Base-by-base conservation (phyloP, 2,113 vertebrate species). In the Typhlomys cinereus region DNA sequence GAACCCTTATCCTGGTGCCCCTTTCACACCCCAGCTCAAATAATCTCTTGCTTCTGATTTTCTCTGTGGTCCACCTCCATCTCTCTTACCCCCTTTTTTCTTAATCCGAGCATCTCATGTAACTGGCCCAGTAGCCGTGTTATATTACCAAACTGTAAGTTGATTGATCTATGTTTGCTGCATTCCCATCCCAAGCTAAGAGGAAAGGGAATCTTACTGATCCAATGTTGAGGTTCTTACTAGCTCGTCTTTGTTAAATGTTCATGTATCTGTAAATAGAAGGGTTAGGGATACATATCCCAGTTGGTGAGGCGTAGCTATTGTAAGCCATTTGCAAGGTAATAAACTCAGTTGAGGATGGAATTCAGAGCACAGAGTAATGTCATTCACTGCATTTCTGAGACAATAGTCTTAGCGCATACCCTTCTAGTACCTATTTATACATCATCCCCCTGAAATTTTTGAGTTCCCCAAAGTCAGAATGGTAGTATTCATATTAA, bases 341-440 rank as follows among this genome's bases (percentile, higher is more conserved):
- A 3, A 27, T 67, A 7, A 27, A 62, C 21, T 36, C 27, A n/a
- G 5, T 9, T 36, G 17, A 44, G 20, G 25, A 41, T 5, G 31
- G 4, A 4, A 11, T 11, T n/a, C 12, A 27, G 1, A 5, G 6
- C 44, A 20, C 4, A n/a, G 0, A 48, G n/a, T 15, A 44, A 2
- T 11, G 3, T 39, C 25, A 34, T 46, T 14, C 39, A 11, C 27
- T 64, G 21, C 1, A 34, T 66, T 88, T 59, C 66, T 80, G 41
- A 29, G 57, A 74, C 8, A 39, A 29, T 15, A 61, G 5, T 18
- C 61, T 62, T 46, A 6, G 39, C 41, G 34, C 17, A 81, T 64
- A 69, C 29, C 34, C 61, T 25, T 41, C 15, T 11, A 66, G 44
- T 83, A 2, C 20, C 8, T 27, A 1, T 59, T 62, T 50, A 6